Evolutionary conservation across 2,797 vertebrate genomes (phyloP).

Genomic region (Siniperca obscura): DNA sequence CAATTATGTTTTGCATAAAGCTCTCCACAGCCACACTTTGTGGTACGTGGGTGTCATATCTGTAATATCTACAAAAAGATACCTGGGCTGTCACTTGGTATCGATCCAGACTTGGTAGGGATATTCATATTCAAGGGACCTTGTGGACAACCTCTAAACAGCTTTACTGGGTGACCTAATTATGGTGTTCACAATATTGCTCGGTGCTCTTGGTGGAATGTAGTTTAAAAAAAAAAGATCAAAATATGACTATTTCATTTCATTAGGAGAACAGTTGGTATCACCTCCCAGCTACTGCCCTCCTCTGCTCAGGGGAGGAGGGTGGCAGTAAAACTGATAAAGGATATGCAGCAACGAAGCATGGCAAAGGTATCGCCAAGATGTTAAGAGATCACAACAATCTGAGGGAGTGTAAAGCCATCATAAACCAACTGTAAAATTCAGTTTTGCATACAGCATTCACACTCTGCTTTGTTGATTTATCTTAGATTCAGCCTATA

Average conservation of each 20-base stretch:
- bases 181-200: slow-evolving; percentile 14
- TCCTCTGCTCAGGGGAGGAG: background rate
- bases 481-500: background rate
- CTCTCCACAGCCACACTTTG: background rate
- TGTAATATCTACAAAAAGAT: slow-evolving; percentile 7
- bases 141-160: background rate
- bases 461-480: background rate
- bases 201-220: background rate
- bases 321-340: background rate
- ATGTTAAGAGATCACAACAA: background rate
- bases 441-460: background rate
- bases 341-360: background rate
- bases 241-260: background rate
- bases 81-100: background rate
- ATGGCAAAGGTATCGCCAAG: background rate
- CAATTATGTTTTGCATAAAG: slow-evolving; percentile 1
- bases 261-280: background rate
- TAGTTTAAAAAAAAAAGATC: background rate
- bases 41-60: background rate
- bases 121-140: slow-evolving; percentile 8
- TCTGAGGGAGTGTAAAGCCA: slow-evolving; percentile 10
- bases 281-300: background rate
- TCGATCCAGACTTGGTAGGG: background rate
- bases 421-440: slow-evolving; percentile 24
- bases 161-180: background rate